These are phyloP conservation scores for Leuctra nigra DNA, from an alignment of 2,888 invertebrate species.

Conservation along the genomic window DNA sequence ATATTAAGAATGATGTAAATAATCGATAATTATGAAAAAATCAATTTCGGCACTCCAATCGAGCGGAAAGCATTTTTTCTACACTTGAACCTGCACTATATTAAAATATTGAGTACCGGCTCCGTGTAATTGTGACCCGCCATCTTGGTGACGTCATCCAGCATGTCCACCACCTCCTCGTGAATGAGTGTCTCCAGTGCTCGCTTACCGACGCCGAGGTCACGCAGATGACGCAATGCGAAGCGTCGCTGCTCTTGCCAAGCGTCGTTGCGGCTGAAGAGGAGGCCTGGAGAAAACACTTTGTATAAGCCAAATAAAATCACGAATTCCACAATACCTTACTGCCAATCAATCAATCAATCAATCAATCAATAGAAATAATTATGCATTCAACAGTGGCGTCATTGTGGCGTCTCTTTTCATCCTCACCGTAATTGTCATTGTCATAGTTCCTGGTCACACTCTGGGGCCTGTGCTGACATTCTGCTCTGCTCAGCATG, in stretches of 20 bases:
- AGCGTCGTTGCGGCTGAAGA: conserved; percentile 12
- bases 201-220: conserved; percentile 20
- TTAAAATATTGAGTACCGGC: too few relatives aligned
- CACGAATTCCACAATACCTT: too few relatives aligned
- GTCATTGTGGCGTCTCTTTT: background rate
- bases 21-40: too few relatives aligned
- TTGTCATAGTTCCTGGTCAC: conserved; percentile 12
- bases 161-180: conserved; percentile 15
- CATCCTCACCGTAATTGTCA: conserved; percentile 8
- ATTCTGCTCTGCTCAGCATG: conserved; percentile 13
- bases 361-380: background rate
- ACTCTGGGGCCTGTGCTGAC: conserved; percentile 11
- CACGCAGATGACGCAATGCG: conserved; percentile 18
- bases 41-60: too few relatives aligned
- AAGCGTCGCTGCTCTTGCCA: conserved; percentile 21
- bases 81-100: too few relatives aligned
- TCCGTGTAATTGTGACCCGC: conserved; percentile 11
- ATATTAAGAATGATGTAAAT: too few relatives aligned
- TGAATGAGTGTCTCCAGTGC: conserved; percentile 14
- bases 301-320: background rate
- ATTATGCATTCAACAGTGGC: background rate
- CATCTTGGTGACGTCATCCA: conserved; percentile 7
- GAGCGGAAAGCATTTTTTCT: too few relatives aligned
- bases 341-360: background rate
- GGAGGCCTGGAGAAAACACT: background rate